A percentile compares a stretch with the other conserved stretches of the same genome.
phyloP scores from a whole-genome alignment of 2,888 invertebrate species.

The Amorpha juglandis region DNA sequence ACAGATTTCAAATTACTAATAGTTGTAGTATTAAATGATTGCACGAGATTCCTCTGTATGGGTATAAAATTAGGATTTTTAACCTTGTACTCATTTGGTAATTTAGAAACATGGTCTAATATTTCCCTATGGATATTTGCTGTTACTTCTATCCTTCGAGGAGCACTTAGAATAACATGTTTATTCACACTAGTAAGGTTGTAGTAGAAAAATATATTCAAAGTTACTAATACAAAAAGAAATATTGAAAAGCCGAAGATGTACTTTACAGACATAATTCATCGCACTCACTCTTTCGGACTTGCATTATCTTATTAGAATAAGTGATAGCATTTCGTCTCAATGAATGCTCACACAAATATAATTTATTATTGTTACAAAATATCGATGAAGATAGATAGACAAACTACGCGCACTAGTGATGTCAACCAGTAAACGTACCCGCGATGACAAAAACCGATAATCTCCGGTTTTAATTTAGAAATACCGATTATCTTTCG shows the following conservation, averaged over 20 bases:
- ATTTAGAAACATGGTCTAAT: constrained; percentile 67
- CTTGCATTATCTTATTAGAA: too few relatives aligned
- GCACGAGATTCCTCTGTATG: constrained; percentile 59
- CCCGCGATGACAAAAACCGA: too few relatives aligned
- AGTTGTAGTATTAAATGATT: constrained; percentile 69
- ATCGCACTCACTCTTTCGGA: constrained; percentile 24
- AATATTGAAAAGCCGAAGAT: constrained; percentile 76
- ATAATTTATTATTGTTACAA: too few relatives aligned
- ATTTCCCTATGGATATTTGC: constrained; percentile 67
- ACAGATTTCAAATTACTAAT: constrained; percentile 46
- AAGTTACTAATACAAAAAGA: constrained; percentile 66
- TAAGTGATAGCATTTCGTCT: too few relatives aligned
- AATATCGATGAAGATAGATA: too few relatives aligned
- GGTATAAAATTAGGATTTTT: constrained; percentile 63
- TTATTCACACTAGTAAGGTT: constrained; percentile 61
- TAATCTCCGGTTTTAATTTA: too few relatives aligned
- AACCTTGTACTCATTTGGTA: constrained; percentile 67
- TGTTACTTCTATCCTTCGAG: constrained; percentile 57
- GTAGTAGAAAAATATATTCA: constrained; percentile 78
- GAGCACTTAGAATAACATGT: constrained; percentile 52
- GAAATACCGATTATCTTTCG: too few relatives aligned
- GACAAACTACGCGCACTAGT: too few relatives aligned
- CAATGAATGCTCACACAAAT: too few relatives aligned
- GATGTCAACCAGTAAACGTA: too few relatives aligned
- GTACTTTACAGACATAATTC: constrained; percentile 74